A percentile compares a stretch with the other conserved stretches of the same genome.
Conservation (phyloP, 2,113 vertebrate genomes). For the Spea bombifrons region DNA sequence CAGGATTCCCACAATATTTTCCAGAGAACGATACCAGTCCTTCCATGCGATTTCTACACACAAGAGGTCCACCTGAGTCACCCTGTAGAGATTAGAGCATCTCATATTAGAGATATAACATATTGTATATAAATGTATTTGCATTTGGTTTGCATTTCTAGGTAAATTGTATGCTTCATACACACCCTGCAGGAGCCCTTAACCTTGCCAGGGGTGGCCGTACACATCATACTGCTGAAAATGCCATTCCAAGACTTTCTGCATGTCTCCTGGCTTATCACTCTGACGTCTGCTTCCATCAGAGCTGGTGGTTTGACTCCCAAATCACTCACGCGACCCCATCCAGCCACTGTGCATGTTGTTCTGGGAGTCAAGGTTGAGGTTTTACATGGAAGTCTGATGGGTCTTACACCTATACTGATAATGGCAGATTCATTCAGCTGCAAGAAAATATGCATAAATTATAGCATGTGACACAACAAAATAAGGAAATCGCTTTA, state of each 20-base stretch:
- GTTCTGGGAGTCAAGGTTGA: constrained; percentile 26
- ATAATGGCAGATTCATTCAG: constrained; percentile 55
- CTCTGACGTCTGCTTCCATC: constrained; percentile 59
- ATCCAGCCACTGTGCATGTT: constrained; percentile 56
- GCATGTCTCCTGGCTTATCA: constrained; percentile 54
- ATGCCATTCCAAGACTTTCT: constrained; percentile 57
- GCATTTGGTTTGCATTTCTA: neutral
- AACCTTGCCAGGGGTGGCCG: constrained; percentile 44
- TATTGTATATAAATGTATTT: no score
- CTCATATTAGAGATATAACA: no score
- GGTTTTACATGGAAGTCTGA: neutral
- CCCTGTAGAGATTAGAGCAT: constrained; percentile 52
- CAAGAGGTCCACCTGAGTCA: constrained; percentile 66
- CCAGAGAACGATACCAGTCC: constrained; percentile 67
- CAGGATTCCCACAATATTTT: constrained; percentile 60
- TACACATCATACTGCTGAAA: constrained; percentile 54
- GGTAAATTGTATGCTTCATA: neutral
- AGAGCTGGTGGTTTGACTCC: constrained; percentile 38
- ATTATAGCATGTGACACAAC: no score
- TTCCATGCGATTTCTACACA: constrained; percentile 54
- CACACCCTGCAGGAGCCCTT: constrained; percentile 62
- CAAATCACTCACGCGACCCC: constrained; percentile 57
- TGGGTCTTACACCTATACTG: constrained; percentile 49
- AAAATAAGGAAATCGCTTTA: no score
- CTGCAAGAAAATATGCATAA: constrained; percentile 43